Evolutionary conservation across 2,888 invertebrate species (phyloP).

Genomic region (Microctonus hyperodae): DNA sequence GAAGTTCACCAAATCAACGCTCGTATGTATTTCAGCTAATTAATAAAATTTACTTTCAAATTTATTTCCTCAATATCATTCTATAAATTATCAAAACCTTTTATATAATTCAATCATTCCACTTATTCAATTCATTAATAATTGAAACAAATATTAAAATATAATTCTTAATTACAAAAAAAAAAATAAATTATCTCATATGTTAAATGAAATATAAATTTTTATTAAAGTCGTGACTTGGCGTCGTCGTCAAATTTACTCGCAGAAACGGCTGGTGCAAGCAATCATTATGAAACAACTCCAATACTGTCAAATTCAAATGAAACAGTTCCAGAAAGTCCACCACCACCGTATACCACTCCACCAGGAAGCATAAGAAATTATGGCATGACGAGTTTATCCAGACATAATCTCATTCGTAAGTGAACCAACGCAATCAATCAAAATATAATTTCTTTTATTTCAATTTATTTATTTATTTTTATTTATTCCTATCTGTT

Average conservation of each 20-base stretch:
- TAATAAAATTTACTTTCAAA: too few species aligned
- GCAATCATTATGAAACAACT: conserved; percentile 41
- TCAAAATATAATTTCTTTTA: not conserved
- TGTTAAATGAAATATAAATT: not conserved
- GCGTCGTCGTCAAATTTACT: conserved; percentile 37
- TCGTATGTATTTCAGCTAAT: conserved; percentile 47
- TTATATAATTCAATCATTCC: too few species aligned
- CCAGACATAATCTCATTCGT: conserved; percentile 34
- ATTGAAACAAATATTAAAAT: too few species aligned
- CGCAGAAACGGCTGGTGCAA: conserved; percentile 37
- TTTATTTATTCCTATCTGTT: not conserved
- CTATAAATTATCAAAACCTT: too few species aligned
- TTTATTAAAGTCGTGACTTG: conserved; percentile 38
- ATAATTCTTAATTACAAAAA: not conserved
- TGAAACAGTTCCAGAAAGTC: conserved; percentile 51
- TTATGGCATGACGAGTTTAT: conserved; percentile 32
- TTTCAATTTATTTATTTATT: not conserved
- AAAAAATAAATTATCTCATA: not conserved
- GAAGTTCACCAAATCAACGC: conserved; percentile 48
- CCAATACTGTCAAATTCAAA: conserved; percentile 17
- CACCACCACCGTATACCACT: conserved; percentile 60
- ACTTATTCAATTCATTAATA: too few species aligned
- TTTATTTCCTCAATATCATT: too few species aligned
- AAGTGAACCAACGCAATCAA: not conserved
- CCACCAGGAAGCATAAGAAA: conserved; percentile 51